Conservation (phyloP, 2,888 invertebrate species). For the Aphodius granarius region DNA sequence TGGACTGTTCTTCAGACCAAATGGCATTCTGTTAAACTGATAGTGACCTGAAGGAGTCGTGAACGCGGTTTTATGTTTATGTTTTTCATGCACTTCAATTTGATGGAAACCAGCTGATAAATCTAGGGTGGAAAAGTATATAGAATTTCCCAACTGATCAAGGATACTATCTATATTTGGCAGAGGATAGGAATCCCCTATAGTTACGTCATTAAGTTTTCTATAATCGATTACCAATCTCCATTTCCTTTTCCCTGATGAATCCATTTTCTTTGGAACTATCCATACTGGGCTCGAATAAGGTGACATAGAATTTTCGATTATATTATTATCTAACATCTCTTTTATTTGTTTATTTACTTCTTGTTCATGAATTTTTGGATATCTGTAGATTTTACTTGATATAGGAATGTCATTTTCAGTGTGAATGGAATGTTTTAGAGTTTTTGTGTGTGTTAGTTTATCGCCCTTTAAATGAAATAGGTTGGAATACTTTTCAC, state of each 20-base stretch:
- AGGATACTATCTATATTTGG: conserved; percentile 37
- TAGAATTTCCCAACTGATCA: conserved; percentile 36
- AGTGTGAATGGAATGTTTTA: too few relatives aligned
- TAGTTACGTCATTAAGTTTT: conserved; percentile 27
- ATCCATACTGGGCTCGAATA: conserved; percentile 17
- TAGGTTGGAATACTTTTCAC: too few relatives aligned
- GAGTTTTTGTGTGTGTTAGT: too few relatives aligned
- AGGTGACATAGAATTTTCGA: too few relatives aligned
- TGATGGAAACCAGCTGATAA: conserved; percentile 44
- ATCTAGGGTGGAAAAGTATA: conserved; percentile 32
- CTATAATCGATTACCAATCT: conserved; percentile 45
- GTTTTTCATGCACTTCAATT: conserved; percentile 34
- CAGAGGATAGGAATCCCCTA: conserved; percentile 29
- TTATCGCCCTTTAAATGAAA: too few relatives aligned
- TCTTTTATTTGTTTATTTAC: too few relatives aligned
- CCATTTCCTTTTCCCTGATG: conserved; percentile 38
- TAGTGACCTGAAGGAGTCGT: conserved; percentile 40
- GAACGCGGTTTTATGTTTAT: conserved; percentile 42
- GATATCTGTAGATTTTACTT: too few relatives aligned
- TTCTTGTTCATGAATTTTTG: neutral
- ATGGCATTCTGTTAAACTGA: conserved; percentile 42
- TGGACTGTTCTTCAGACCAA: conserved; percentile 47
- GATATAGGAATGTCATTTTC: too few relatives aligned
- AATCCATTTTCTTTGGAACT: conserved; percentile 31
- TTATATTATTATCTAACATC: too few relatives aligned